These are phyloP conservation scores for Nebria ingens DNA, from an alignment of 1,140 invertebrate genomes.

Conservation along the genomic window DNA sequence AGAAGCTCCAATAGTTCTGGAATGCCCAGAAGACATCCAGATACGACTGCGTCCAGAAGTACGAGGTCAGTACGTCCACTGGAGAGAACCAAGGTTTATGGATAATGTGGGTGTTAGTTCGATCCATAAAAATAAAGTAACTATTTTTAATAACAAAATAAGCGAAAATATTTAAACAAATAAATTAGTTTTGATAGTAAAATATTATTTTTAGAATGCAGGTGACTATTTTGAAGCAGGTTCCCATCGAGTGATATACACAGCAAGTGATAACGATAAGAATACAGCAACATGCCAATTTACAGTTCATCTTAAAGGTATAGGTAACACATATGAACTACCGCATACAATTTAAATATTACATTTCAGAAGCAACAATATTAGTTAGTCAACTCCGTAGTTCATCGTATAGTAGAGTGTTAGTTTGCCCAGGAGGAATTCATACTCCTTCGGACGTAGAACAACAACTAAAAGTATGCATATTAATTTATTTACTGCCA, in stretches of 20 bases:
- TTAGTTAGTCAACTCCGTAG: neutral
- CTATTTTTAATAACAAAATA: constrained; percentile 18
- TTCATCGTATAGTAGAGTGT: constrained; percentile 22
- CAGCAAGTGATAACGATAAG: constrained; percentile 50
- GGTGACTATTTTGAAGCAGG: constrained; percentile 47
- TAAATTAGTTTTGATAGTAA: neutral
- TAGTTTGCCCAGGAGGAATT: constrained; percentile 28
- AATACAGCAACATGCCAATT: constrained; percentile 51
- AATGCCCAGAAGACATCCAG: constrained; percentile 54
- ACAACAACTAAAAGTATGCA: neutral
- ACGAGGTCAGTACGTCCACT: constrained; percentile 44
- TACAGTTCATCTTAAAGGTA: constrained; percentile 49
- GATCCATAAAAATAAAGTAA: constrained; percentile 53
- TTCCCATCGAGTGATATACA: constrained; percentile 49
- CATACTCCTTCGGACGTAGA: constrained; percentile 7
- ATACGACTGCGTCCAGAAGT: constrained; percentile 44
- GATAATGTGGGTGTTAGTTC: constrained; percentile 49
- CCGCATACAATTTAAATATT: constrained; percentile 13
- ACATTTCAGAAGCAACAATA: constrained; percentile 12
- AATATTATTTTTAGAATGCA: constrained; percentile 39
- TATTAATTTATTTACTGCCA: neutral
- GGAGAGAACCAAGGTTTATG: constrained; percentile 56
- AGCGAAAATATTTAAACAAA: constrained; percentile 14
- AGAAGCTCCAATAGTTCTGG: constrained; percentile 43
- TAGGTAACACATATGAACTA: constrained; percentile 18